Conservation (phyloP, 2,113 vertebrate species). For the Tachysurus vachellii region DNA sequence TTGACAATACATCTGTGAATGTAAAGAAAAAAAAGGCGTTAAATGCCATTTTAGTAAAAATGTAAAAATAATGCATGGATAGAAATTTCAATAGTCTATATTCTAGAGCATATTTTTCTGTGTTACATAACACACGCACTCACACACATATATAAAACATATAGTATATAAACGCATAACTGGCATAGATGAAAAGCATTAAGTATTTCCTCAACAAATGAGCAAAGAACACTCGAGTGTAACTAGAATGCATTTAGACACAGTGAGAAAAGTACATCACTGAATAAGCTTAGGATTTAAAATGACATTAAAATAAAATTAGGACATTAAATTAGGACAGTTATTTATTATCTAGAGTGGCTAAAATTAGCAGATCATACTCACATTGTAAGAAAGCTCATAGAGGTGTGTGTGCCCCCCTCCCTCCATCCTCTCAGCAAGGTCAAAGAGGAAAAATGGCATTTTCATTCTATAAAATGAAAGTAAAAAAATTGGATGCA, state of each 20-base stretch:
- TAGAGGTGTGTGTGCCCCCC: conserved; percentile 79
- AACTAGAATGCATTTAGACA: conserved; percentile 11
- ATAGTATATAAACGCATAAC: neutral
- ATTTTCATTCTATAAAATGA: conserved; percentile 92
- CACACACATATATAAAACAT: no score
- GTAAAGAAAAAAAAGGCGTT: conserved; percentile 23
- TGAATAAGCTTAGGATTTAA: neutral
- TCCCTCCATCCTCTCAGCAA: conserved; percentile 81
- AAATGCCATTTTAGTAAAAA: neutral
- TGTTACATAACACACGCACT: neutral
- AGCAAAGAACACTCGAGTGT: neutral
- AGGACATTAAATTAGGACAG: no score
- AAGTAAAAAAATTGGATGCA: conserved; percentile 53
- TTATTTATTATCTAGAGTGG: neutral
- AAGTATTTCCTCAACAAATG: neutral
- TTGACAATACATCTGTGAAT: conserved; percentile 84
- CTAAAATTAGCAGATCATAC: conserved; percentile 47
- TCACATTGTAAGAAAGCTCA: conserved; percentile 82
- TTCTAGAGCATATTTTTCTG: neutral
- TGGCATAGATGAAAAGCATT: neutral
- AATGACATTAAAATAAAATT: neutral
- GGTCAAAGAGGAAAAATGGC: conserved; percentile 93
- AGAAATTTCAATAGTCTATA: neutral
- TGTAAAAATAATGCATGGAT: neutral
- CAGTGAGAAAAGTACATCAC: neutral